phyloP scores from a whole-genome alignment of 2,113 vertebrate species.

The Aegotheles bennettii region DNA sequence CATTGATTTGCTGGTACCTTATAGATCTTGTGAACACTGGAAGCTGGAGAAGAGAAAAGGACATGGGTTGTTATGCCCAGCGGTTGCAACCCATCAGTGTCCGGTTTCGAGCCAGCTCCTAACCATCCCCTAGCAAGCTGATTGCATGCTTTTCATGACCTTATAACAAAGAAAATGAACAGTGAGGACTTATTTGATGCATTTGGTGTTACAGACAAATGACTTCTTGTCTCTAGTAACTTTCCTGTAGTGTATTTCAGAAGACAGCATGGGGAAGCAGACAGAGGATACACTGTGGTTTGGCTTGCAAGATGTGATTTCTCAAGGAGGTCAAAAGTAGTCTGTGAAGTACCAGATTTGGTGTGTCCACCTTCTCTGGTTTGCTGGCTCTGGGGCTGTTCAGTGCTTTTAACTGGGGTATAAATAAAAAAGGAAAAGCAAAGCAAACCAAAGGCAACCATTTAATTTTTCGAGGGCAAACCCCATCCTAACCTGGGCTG shows the following conservation, averaged over 20 bases:
- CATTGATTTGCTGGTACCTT: not conserved
- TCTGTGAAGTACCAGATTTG: not conserved
- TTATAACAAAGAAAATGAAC: not conserved
- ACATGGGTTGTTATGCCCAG: not conserved
- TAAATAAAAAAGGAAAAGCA: not conserved
- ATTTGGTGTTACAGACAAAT: not conserved
- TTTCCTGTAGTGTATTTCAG: not conserved
- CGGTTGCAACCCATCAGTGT: not conserved
- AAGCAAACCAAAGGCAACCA: not conserved
- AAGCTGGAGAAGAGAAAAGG: not conserved
- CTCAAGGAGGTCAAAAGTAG: not conserved
- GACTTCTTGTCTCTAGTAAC: not conserved
- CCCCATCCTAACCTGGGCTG: not conserved
- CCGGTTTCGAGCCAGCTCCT: not conserved
- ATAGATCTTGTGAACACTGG: not conserved
- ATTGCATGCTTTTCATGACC: not conserved
- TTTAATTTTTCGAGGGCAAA: not conserved
- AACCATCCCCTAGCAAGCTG: not conserved
- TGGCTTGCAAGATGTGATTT: fast-evolving
- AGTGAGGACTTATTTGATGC: not conserved
- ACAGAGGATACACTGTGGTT: no score
- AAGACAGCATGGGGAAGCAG: not conserved
- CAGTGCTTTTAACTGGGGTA: not conserved
- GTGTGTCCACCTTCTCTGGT: not conserved
- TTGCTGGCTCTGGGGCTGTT: not conserved